These are phyloP conservation scores for Probaryconus sp. DNA, from an alignment of 1,140 invertebrate species.

Conservation along the genomic window DNA sequence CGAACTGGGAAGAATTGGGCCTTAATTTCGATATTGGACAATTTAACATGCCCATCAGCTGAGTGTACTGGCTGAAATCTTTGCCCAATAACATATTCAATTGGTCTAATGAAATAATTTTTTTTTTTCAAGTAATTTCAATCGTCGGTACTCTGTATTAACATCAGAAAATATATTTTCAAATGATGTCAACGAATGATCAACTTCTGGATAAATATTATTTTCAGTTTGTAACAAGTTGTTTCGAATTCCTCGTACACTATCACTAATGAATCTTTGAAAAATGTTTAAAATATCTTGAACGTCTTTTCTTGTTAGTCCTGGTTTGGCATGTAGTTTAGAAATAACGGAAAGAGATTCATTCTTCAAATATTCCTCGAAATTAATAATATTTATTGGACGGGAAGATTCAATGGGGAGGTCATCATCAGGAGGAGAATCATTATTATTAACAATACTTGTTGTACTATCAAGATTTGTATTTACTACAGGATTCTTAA, in stretches of 20 bases:
- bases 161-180: background rate
- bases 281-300: slow-evolving; percentile 11
- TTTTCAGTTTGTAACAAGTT: background rate
- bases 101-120: background rate
- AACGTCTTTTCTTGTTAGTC: slow-evolving; percentile 2
- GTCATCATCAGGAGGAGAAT: no score
- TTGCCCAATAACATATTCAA: slow-evolving; percentile 5
- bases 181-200: background rate
- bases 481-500: no score
- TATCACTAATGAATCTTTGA: background rate
- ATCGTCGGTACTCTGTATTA: slow-evolving; percentile 2
- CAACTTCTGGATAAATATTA: background rate
- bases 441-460: no score
- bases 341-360: background rate
- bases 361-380: background rate
- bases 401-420: no score
- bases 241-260: background rate
- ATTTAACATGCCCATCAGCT: slow-evolving; percentile 2
- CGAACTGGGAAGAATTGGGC: slow-evolving; percentile 16
- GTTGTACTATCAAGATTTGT: no score
- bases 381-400: no score
- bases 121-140: background rate
- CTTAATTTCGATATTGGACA: slow-evolving; percentile 4
- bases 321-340: slow-evolving; percentile 8
- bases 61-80: background rate